Evolutionary conservation across 2,888 invertebrate genomes (phyloP), one percentile per base, ranked within the genome.

Genomic region (Erpobdella octoculata): DNA sequence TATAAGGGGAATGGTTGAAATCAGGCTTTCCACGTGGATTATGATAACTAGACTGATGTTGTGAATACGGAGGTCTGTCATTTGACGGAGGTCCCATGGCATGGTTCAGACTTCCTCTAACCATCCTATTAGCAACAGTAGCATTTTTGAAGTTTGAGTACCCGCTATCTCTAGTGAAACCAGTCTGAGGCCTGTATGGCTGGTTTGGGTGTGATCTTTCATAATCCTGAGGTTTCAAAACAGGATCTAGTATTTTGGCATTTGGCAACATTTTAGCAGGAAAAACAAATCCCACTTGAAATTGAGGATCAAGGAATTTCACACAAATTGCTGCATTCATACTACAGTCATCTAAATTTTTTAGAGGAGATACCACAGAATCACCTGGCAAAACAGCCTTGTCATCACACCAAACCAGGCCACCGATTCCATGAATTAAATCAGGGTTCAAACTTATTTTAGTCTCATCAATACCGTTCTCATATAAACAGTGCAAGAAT

Each of bases 341-440:
- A n/a, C 72, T 72, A 5, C 79, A 72, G 71, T 80, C 79, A 25
- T 74, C 73, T 48, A 79, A 73, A 65, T 75, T 76, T 6, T 78
- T 78, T 36, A 81, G 48, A 18, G 81, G 81, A 61, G 79, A 72
- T 25, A 25, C n/a, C 0, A 74, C 82, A 73, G 77, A 79, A 77
- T 77, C 78, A 48, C 81, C 83, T 15, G 81, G 79, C n/a, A 78
- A 76, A 33, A 80, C 88, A 79, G 88, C 88, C 78, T 90, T 89
- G 0, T 88, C 87, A 33, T 93, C 88, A 33, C 89, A 82, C 80
- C 91, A 85, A 71, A 93, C 88, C 2, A 87, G 88, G 0, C 95
- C 96, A 67, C 89, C 86, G 87, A 95, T 90, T 0, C 95, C 95
- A 72, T 92, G 88, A 76, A 90, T 87, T 36, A 87, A 84, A 77